A percentile compares a stretch with the other conserved stretches of the same genome.
Conservation (phyloP, 2,113 vertebrate species). For the Micronisus gabar region DNA sequence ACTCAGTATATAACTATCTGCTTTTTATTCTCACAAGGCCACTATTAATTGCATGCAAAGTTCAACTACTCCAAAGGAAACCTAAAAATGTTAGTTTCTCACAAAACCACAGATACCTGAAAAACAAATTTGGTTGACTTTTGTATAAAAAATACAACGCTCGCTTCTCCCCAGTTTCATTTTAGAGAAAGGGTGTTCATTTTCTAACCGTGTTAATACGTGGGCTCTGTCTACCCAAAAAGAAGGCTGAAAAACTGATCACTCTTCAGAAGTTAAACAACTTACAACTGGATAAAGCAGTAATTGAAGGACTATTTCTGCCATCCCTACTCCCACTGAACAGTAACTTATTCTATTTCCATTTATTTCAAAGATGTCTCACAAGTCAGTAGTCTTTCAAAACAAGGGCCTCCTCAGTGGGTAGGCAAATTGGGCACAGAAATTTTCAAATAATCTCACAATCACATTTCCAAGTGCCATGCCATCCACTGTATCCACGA, state of each 20-base stretch:
- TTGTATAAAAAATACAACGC: background rate
- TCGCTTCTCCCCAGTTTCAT: background rate
- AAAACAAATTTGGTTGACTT: background rate
- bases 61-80: conserved; percentile 22
- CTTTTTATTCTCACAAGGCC: conserved; percentile 39
- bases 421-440: background rate
- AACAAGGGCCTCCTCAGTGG: background rate
- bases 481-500: background rate
- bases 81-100: conserved; percentile 2
- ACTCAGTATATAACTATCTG: background rate
- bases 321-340: background rate
- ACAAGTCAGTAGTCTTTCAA: background rate
- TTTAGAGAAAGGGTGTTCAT: background rate
- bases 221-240: background rate
- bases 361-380: background rate
- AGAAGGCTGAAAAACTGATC: background rate
- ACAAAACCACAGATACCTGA: background rate
- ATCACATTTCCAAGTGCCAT: conserved; percentile 11
- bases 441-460: background rate
- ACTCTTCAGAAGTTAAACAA: background rate
- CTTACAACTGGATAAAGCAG: background rate
- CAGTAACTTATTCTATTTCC: background rate
- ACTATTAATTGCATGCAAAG: conserved; percentile 40
- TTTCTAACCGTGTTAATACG: background rate
- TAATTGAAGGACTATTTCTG: background rate